Base-by-base conservation (phyloP, 2,113 vertebrate genomes). In the Heterotis niloticus region DNA sequence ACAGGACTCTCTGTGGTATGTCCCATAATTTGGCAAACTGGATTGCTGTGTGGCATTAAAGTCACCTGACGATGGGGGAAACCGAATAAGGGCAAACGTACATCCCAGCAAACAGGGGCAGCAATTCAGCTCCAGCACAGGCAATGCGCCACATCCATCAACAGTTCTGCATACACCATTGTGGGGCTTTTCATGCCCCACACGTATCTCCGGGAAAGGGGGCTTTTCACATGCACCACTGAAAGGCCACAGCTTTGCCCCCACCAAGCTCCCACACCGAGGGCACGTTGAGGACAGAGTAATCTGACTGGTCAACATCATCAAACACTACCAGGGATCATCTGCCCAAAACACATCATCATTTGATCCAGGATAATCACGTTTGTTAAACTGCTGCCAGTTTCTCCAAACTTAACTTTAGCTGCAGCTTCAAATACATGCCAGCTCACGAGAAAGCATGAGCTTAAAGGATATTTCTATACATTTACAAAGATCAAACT, bases 21-120 rank as follows among this genome's bases (percentile, higher is more conserved):
- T 80, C 80, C 81, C 79, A 75, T 76, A 82, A 81, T 85, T 79
- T 83, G 24, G 70, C 73, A 87, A 82, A 60, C 24, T 44, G 70
- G 76, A 65, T 77, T 57, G 65, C 29, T 80, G 57, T 28, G 60
- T 60, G 54, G 71, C 78, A 86, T 84, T 80, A 82, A 82, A 59
- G 79, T 81, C 84, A 82, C 75, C 79, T 83, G 85, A 85, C 77
- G 76, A 73, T 65, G 68, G 10, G 64, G 52, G 28, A 81, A 78
- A 82, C 73, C 24, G 73, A 83, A 84, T 84, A 79, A 84, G 13
- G 26, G 51, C 34, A 18, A 56, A 5, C 54, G 70, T 80, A 73
- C 14, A 59, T 84, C 77, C 70, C 70, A 11, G 20, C 68, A 76
- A 69, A 24, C 68, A 70, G 34, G 62, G 60, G 28, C 28, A 81